Conservation (phyloP, 2,888 invertebrate genomes). For the Acrobasis suavella region DNA sequence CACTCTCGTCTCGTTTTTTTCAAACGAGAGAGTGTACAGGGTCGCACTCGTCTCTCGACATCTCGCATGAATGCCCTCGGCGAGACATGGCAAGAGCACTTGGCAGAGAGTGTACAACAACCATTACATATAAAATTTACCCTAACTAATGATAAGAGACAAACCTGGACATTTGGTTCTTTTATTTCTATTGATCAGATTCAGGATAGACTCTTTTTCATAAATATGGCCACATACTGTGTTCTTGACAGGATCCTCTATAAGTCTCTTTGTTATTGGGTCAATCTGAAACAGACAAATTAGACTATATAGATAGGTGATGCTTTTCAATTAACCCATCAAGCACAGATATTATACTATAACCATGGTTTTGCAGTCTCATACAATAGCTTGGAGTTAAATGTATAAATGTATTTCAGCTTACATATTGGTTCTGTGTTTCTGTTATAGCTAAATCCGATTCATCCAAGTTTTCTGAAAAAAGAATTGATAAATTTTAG, state of each 20-base stretch:
- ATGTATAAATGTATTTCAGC: conserved; percentile 34
- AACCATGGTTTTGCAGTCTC: too few species aligned
- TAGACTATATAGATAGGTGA: too few species aligned
- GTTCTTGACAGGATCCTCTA: conserved; percentile 77
- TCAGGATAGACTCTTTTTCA: conserved; percentile 69
- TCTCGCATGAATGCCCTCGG: too few species aligned
- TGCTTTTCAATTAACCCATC: too few species aligned
- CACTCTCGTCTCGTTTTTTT: too few species aligned
- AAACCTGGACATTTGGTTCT: conserved; percentile 69
- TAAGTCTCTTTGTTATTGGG: conserved; percentile 74
- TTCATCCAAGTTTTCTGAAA: conserved; percentile 60
- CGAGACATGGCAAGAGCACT: too few species aligned
- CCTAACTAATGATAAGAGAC: background rate
- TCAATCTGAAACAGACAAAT: conserved; percentile 60
- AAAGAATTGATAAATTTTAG: background rate
- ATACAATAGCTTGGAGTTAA: background rate
- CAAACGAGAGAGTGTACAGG: too few species aligned
- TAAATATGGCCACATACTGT: conserved; percentile 75
- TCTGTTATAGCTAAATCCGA: conserved; percentile 67
- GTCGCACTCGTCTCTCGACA: too few species aligned
- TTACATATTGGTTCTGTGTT: conserved; percentile 62
- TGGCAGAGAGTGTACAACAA: too few species aligned
- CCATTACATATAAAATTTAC: too few species aligned
- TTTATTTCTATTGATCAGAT: conserved; percentile 57
- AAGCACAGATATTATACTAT: too few species aligned